Evolutionary conservation across 2,797 vertebrate genomes (phyloP).

Genomic region (Valencia hispanica): DNA sequence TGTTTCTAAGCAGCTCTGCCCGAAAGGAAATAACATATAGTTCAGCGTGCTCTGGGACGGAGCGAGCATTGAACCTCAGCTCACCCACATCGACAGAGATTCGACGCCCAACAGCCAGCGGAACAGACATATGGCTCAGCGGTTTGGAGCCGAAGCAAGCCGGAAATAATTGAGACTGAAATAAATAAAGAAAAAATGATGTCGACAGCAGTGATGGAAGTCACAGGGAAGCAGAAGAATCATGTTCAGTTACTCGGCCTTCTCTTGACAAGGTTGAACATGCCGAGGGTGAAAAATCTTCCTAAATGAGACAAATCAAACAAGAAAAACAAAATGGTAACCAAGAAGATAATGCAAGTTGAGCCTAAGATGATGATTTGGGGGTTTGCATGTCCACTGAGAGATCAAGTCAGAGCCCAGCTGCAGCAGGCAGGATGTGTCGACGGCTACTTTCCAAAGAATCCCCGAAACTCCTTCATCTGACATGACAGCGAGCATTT

Average conservation of each 20-base stretch:
- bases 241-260: constrained; percentile 5
- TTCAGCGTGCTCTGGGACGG: constrained; percentile 27
- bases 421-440: constrained; percentile 45
- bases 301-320: constrained; percentile 14
- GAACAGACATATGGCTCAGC: constrained; percentile 44
- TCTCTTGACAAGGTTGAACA: constrained; percentile 22
- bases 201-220: not conserved
- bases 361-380: constrained; percentile 21
- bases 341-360: constrained; percentile 4
- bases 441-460: constrained; percentile 51
- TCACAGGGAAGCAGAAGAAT: constrained; percentile 6
- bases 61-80: constrained; percentile 12
- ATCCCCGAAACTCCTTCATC: constrained; percentile 47
- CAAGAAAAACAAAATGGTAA: not conserved
- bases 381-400: constrained; percentile 32
- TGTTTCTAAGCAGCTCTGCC: constrained; percentile 22
- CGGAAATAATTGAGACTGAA: constrained; percentile 40
- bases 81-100: constrained; percentile 48
- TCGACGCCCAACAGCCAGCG: constrained; percentile 36
- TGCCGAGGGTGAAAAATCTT: not conserved
- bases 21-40: constrained; percentile 26
- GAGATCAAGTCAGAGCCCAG: constrained; percentile 63
- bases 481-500: not conserved
- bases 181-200: not conserved
- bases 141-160: constrained; percentile 36